These are phyloP conservation scores for Eupithecia pulchellata DNA, from an alignment of 2,888 invertebrate species.

Conservation along the genomic window DNA sequence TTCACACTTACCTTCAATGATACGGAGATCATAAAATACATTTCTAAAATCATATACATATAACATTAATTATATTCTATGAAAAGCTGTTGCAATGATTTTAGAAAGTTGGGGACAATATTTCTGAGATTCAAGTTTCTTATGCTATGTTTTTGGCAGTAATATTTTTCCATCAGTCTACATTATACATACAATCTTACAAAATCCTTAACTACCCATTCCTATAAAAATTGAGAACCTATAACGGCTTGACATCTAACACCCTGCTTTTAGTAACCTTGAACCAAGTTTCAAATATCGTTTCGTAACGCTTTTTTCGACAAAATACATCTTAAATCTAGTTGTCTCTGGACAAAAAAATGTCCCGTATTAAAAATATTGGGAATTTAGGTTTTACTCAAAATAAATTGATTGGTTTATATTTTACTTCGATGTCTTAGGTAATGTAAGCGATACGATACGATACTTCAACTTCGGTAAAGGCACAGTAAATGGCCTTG, in stretches of 20 bases:
- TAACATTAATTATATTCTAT: not conserved
- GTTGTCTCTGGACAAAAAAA: too few relatives aligned
- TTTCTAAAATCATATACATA: not conserved
- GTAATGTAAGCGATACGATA: not conserved
- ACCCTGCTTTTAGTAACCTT: not conserved
- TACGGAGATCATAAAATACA: not conserved
- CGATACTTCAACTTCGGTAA: not conserved
- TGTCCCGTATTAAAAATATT: not conserved
- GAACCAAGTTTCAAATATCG: not conserved
- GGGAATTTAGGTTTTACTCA: not conserved
- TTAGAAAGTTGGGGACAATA: not conserved
- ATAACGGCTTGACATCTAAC: not conserved
- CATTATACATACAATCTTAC: not conserved
- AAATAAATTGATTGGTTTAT: not conserved
- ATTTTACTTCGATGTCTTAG: not conserved
- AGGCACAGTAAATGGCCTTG: not conserved
- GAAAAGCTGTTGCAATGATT: not conserved
- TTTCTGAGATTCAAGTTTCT: conserved; percentile 11
- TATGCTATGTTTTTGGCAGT: conserved; percentile 27
- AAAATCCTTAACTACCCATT: not conserved
- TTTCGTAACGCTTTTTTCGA: not conserved
- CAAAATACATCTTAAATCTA: not conserved
- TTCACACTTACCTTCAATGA: not conserved
- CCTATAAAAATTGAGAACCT: not conserved
- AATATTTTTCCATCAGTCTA: conserved; percentile 17